These are phyloP conservation scores for Nixonia krombeini DNA, from an alignment of 1,140 invertebrate genomes.

Conservation along the genomic window DNA sequence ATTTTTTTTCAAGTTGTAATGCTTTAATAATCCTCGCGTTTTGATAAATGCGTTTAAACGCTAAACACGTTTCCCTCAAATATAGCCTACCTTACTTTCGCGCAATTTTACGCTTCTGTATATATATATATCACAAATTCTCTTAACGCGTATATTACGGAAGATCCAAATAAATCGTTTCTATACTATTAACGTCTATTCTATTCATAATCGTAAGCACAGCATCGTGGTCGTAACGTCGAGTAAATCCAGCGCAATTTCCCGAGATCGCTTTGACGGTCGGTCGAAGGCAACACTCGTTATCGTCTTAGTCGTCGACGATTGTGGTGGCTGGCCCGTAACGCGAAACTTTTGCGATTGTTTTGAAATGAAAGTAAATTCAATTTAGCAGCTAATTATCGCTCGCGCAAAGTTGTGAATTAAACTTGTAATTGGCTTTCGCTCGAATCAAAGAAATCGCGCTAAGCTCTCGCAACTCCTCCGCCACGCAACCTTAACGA, in stretches of 20 bases:
- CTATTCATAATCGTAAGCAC: too few relatives aligned
- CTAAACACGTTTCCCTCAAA: too few relatives aligned
- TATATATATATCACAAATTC: too few relatives aligned
- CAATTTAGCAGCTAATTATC: conserved; percentile 70
- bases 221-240: too few relatives aligned
- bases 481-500: conserved; percentile 31
- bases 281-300: conserved; percentile 22
- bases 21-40: too few relatives aligned
- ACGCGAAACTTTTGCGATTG: conserved; percentile 60
- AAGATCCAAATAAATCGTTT: too few relatives aligned
- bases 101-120: too few relatives aligned
- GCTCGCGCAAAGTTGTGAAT: conserved; percentile 65
- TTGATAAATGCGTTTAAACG: too few relatives aligned
- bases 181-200: too few relatives aligned
- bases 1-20: too few relatives aligned
- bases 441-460: conserved; percentile 69
- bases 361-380: conserved; percentile 69
- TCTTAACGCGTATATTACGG: too few relatives aligned
- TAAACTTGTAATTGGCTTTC: conserved; percentile 71
- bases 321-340: conserved; percentile 13
- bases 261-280: conserved; percentile 2
- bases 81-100: too few relatives aligned
- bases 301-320: conserved; percentile 24
- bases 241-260: conserved; percentile 26
- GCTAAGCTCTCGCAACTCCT: conserved; percentile 50